Evolutionary conservation across 2,113 vertebrate genomes (phyloP).

Genomic region (Sorex fumeus): DNA sequence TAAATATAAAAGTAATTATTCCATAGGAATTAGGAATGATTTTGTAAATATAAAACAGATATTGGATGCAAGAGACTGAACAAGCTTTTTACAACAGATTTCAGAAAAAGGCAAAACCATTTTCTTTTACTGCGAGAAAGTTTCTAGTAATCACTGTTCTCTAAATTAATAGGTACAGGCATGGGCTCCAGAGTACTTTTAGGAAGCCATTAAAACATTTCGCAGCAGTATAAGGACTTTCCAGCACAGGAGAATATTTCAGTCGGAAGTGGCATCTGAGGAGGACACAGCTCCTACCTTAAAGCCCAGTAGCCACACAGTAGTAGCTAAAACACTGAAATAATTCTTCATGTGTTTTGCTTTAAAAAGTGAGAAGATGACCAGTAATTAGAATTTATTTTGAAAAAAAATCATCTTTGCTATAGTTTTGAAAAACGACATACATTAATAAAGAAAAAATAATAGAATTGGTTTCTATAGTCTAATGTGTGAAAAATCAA

Average conservation of each 20-base stretch:
- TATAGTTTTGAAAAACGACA: not conserved
- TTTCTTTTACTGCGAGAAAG: slow-evolving; percentile 7
- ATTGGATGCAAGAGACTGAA: not conserved
- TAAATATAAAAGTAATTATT: too few species aligned
- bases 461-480: too few species aligned
- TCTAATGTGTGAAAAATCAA: not conserved
- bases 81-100: not conserved
- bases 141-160: slow-evolving; percentile 37
- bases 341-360: slow-evolving; percentile 16
- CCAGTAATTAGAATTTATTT: slow-evolving; percentile 29
- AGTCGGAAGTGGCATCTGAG: not conserved
- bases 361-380: slow-evolving; percentile 4
- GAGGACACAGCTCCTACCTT: slow-evolving; percentile 40
- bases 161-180: not conserved
- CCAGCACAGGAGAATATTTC: not conserved
- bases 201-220: slow-evolving; percentile 1
- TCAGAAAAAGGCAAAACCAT: not conserved
- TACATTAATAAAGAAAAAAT: too few species aligned
- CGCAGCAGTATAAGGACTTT: not conserved
- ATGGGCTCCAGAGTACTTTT: not conserved
- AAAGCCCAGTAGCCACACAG: not conserved
- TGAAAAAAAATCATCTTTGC: slow-evolving; percentile 8
- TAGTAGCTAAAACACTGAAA: slow-evolving; percentile 52
- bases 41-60: not conserved
- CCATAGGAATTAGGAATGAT: too few species aligned